These are phyloP conservation scores for Drosophila incognita DNA, from an alignment of 2,888 invertebrate species.

Conservation along the genomic window DNA sequence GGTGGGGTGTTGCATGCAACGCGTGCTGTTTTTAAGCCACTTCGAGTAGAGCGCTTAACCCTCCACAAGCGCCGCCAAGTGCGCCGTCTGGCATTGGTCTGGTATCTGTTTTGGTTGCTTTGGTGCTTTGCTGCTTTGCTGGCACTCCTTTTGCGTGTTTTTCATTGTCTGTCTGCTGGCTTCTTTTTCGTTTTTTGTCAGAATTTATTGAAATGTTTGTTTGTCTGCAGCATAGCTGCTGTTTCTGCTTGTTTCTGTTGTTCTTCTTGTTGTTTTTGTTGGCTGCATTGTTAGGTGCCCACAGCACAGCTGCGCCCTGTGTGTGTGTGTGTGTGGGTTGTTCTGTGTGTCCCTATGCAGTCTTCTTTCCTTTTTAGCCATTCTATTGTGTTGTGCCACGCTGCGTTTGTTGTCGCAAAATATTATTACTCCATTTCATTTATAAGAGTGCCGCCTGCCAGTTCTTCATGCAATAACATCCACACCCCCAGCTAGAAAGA, in stretches of 20 bases:
- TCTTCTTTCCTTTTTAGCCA: slow-evolving; percentile 34
- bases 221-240: slow-evolving; percentile 63
- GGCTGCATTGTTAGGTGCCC: slow-evolving; percentile 59
- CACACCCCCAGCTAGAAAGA: not conserved
- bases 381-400: slow-evolving; percentile 38
- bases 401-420: slow-evolving; percentile 77
- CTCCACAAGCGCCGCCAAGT: slow-evolving; percentile 6
- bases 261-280: slow-evolving; percentile 27
- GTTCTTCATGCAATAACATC: slow-evolving; percentile 12
- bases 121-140: slow-evolving; percentile 7
- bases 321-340: not conserved
- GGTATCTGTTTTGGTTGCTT: slow-evolving; percentile 56
- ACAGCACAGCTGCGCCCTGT: slow-evolving; percentile 50
- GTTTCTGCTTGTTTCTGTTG: slow-evolving; percentile 38
- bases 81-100: slow-evolving; percentile 55
- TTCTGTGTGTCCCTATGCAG: slow-evolving; percentile 41
- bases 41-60: slow-evolving; percentile 55
- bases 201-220: slow-evolving; percentile 81
- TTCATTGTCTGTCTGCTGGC: slow-evolving; percentile 69
- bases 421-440: slow-evolving; percentile 83
- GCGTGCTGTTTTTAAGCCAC: slow-evolving; percentile 75
- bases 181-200: slow-evolving; percentile 37
- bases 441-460: slow-evolving; percentile 72
- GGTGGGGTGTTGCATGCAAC: slow-evolving; percentile 27
- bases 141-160: slow-evolving; percentile 79